These are phyloP conservation scores for Metalampra italica DNA, from an alignment of 2,888 invertebrate species.

Conservation along the genomic window DNA sequence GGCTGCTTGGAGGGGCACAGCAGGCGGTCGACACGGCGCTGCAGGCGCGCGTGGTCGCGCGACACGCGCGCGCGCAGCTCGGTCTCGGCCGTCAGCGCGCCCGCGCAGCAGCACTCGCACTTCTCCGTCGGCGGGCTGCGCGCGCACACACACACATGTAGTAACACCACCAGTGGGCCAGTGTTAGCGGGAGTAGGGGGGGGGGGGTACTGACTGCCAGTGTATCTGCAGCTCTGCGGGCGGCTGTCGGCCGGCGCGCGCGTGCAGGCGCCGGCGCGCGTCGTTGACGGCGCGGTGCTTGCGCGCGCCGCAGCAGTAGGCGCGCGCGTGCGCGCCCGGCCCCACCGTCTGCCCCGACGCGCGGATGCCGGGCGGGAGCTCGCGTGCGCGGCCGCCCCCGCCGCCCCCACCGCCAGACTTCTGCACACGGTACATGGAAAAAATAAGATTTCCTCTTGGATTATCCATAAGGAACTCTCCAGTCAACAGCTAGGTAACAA, in stretches of 20 bases:
- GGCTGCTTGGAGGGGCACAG: too few relatives aligned
- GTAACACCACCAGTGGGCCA: too few relatives aligned
- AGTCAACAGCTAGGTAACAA: too few relatives aligned
- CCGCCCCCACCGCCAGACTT: not conserved
- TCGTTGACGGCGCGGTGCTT: slow-evolving; percentile 16
- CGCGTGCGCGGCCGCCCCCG: not conserved
- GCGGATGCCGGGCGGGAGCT: not conserved
- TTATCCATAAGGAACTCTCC: too few relatives aligned
- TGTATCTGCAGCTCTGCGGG: slow-evolving; percentile 7
- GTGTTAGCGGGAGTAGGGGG: too few relatives aligned
- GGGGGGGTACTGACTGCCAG: not conserved
- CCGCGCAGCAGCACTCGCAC: not conserved
- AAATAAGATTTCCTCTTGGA: too few relatives aligned
- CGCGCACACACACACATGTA: not conserved
- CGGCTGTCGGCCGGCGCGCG: slow-evolving; percentile 3
- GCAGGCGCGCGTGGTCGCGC: not conserved
- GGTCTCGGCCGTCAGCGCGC: not conserved
- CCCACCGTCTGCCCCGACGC: slow-evolving; percentile 1
- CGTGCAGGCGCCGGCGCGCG: slow-evolving; percentile 14
- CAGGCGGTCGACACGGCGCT: too few relatives aligned
- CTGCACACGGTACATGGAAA: too few relatives aligned
- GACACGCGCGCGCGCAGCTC: not conserved
- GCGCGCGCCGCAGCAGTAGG: slow-evolving; percentile 17
- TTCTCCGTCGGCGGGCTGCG: not conserved
- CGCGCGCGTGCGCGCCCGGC: not conserved